phyloP scores from a whole-genome alignment of 2,888 invertebrate genomes.

The Ariolimax columbianus region DNA sequence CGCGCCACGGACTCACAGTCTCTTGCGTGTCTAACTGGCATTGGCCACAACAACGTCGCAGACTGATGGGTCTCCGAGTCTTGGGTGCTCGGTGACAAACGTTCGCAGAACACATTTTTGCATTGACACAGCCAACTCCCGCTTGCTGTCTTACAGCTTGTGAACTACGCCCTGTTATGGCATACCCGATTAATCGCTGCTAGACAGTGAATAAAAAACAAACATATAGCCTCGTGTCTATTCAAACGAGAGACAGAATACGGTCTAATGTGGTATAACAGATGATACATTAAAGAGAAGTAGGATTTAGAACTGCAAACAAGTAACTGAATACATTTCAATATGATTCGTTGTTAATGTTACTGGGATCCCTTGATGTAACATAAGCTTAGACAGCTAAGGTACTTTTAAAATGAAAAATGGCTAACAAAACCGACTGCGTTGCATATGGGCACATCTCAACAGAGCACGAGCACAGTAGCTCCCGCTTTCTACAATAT shows the following conservation, averaged over 20 bases:
- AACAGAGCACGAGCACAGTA: too few species aligned
- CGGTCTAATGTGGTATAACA: neutral
- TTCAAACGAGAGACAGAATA: neutral
- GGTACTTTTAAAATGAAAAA: too few species aligned
- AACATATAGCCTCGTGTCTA: slow-evolving; percentile 8
- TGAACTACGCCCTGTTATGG: slow-evolving; percentile 6
- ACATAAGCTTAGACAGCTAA: too few species aligned
- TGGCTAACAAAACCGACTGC: too few species aligned
- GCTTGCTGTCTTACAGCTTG: neutral
- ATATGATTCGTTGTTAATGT: too few species aligned
- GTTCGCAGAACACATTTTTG: neutral
- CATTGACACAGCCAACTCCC: neutral
- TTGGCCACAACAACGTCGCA: slow-evolving; percentile 33
- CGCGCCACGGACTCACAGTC: slow-evolving; percentile 26
- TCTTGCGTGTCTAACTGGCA: slow-evolving; percentile 40
- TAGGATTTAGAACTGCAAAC: neutral
- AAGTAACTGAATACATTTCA: too few species aligned
- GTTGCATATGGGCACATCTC: too few species aligned
- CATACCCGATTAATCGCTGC: slow-evolving; percentile 5
- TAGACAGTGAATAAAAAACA: slow-evolving; percentile 13
- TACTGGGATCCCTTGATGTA: too few species aligned
- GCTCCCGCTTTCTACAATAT: too few species aligned
- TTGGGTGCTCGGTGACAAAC: slow-evolving; percentile 16
- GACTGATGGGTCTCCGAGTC: slow-evolving; percentile 3
- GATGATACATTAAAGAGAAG: neutral